These are phyloP conservation scores for Lysandra coridon DNA, from an alignment of 2,888 invertebrate species.

Conservation along the genomic window DNA sequence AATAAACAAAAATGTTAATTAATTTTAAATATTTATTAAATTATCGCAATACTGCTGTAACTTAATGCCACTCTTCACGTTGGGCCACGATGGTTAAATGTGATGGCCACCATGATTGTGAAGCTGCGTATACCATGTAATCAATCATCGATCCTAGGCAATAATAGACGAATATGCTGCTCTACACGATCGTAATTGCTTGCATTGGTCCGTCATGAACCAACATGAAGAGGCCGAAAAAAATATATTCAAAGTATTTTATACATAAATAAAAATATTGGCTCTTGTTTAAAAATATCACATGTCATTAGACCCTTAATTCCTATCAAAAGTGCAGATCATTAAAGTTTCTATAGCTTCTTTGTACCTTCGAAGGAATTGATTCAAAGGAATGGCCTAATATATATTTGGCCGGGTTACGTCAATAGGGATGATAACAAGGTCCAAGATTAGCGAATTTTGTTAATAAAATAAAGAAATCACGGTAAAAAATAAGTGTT, in stretches of 20 bases:
- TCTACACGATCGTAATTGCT: neutral
- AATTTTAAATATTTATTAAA: neutral
- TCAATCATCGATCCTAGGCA: neutral
- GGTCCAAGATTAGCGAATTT: too few relatives aligned
- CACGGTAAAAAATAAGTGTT: too few relatives aligned
- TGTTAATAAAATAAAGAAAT: too few relatives aligned
- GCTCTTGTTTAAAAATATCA: conserved; percentile 10
- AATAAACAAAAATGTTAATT: neutral
- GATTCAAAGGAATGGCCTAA: neutral
- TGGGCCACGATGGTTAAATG: neutral
- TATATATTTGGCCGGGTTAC: neutral
- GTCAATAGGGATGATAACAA: neutral
- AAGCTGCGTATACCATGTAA: neutral
- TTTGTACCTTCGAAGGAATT: neutral
- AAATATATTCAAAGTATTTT: neutral
- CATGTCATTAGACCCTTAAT: neutral
- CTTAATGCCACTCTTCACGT: neutral
- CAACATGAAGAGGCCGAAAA: neutral
- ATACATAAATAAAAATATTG: conserved; percentile 14
- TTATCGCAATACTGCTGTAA: conserved; percentile 1
- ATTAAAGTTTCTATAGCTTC: neutral
- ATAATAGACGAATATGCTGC: too few relatives aligned
- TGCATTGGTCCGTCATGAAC: neutral
- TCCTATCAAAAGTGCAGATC: neutral
- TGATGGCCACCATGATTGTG: neutral